Percentiles rank a stretch among this genome's conserved stretches.
Conservation (phyloP, 1,140 invertebrate genomes). For the Pararge aegeria region DNA sequence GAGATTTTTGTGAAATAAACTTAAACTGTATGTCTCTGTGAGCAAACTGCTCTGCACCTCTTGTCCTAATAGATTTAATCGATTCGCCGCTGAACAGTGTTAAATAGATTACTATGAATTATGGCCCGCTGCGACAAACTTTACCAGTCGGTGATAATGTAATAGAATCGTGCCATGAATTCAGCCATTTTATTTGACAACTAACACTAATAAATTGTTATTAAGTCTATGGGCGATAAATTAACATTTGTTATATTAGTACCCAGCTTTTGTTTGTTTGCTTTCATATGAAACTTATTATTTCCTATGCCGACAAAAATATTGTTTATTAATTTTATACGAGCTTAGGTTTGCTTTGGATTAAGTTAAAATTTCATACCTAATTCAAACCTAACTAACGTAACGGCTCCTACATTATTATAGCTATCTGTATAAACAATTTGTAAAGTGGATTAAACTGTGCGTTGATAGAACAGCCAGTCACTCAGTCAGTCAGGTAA, state of each 20-base stretch:
- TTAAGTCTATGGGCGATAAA: conserved; percentile 3
- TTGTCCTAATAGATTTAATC: conserved; percentile 28
- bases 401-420: no score
- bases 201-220: conserved; percentile 12
- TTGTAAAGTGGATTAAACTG: no score
- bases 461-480: no score
- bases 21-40: conserved; percentile 1
- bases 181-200: conserved; percentile 14
- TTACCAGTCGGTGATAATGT: conserved; percentile 19
- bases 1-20: conserved; percentile 1
- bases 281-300: background rate
- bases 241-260: background rate
- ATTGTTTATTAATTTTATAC: background rate
- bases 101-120: conserved; percentile 35
- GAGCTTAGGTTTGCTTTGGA: no score
- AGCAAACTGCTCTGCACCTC: conserved; percentile 2
- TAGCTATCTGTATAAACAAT: no score
- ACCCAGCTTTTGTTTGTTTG: background rate
- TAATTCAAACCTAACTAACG: no score
- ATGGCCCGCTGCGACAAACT: conserved; percentile 17
- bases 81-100: conserved; percentile 27
- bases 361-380: no score
- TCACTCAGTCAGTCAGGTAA: no score
- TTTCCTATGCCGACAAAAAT: conserved; percentile 2
- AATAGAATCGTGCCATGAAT: conserved; percentile 24